Evolutionary conservation across 2,797 vertebrate genomes (phyloP), one percentile per base, ranked within the genome.

Genomic region (Leptodactylus fallax): DNA sequence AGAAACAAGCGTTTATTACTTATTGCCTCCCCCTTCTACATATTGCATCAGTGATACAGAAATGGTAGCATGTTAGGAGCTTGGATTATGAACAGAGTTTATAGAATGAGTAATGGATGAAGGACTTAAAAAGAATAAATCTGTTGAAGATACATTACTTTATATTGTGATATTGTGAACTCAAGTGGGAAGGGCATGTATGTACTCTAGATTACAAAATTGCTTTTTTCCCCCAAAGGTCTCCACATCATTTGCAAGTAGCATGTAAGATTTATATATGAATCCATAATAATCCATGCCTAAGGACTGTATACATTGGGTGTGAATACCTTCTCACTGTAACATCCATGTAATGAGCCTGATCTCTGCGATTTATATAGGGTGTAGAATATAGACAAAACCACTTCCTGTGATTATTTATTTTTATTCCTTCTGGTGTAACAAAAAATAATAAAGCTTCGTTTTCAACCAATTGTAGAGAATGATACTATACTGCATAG

Each of bases 221-320:
- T 0, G 78, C 56, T 60, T 79, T 36, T 36, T 58, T 55, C 55
- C 27, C 27, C n/a, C 25, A 60, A 19, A 79, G 25, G 58, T 79
- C 14, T 19, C 55, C 16, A 45, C 25, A 79, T 45, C 16, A 60
- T 21, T 45, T 60, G 55, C 3, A 14, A 60, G 53, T 17, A 36
- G 11, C 77, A 17, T 79, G 23, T 56, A 27, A 79, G 53, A 58
- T 74, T 74, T 74, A 74, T 56, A 36, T 36, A 36, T 3, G 53
- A 58, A 60, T 79, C 60, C 55, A 60, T 36, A 79, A 79, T 60
- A 58, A 79, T 36, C 25, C 23, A 36, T 36, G 27, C 78, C 25
- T 36, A 3, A 60, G 9, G 55, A 79, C 36, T 79, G 56, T 56
- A 79, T 78, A 56, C 51, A 55, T 3, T 16, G 7, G 21, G 23